These are phyloP conservation scores for Ceratosolen fusciceps DNA, from an alignment of 1,140 invertebrate species.

Conservation along the genomic window DNA sequence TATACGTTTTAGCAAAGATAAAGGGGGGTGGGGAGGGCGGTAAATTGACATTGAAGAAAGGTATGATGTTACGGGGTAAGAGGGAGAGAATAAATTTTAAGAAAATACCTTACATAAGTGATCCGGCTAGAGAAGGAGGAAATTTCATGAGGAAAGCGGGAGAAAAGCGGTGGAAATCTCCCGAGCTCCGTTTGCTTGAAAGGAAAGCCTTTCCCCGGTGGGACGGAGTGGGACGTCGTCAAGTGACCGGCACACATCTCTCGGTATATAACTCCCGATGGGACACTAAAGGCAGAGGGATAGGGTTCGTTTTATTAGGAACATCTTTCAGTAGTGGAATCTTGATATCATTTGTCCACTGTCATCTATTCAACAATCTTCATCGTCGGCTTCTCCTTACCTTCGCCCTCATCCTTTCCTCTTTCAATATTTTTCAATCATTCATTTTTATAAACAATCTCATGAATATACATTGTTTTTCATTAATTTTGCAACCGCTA, in stretches of 20 bases:
- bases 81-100: constrained; percentile 39
- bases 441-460: too few relatives aligned
- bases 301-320: constrained; percentile 61
- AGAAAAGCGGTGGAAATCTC: constrained; percentile 48
- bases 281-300: constrained; percentile 15
- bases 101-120: constrained; percentile 48
- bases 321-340: constrained; percentile 61
- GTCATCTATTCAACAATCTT: constrained; percentile 57
- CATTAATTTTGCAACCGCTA: too few relatives aligned
- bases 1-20: not conserved
- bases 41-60: too few relatives aligned
- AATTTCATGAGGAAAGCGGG: constrained; percentile 43
- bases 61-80: constrained; percentile 2
- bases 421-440: not conserved
- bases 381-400: not conserved
- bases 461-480: too few relatives aligned
- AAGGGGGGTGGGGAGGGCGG: not conserved
- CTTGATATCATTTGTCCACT: constrained; percentile 64
- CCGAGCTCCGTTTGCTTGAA: constrained; percentile 53
- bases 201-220: constrained; percentile 52
- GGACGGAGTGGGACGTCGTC: constrained; percentile 58
- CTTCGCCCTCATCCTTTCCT: not conserved
- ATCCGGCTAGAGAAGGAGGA: constrained; percentile 41
- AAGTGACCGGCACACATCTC: constrained; percentile 54
- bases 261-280: constrained; percentile 20